phyloP scores from a whole-genome alignment of 2,888 invertebrate genomes.

The Allygus modestus region DNA sequence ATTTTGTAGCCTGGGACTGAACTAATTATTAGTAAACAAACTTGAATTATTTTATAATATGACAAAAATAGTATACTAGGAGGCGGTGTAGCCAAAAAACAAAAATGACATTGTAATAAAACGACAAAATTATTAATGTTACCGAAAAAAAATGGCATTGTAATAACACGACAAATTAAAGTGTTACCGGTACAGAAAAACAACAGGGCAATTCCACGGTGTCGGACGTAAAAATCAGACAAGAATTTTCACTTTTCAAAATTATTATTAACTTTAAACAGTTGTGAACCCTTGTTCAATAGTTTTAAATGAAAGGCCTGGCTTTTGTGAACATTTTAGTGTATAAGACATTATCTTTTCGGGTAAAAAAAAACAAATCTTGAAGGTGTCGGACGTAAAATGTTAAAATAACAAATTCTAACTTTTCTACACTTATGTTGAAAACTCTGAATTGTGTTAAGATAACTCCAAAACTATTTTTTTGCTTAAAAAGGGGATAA shows the following conservation, averaged over 20 bases:
- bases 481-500: slow-evolving; percentile 29
- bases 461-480: not conserved
- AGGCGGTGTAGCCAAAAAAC: no score
- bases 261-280: slow-evolving; percentile 16
- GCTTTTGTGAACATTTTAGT: slow-evolving; percentile 21
- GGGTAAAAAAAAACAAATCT: slow-evolving; percentile 40
- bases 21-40: no score
- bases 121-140: no score
- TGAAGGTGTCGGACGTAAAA: slow-evolving; percentile 55
- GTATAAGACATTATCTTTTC: slow-evolving; percentile 32
- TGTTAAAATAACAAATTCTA: slow-evolving; percentile 44
- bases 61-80: no score
- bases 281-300: not conserved
- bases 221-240: slow-evolving; percentile 42
- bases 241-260: slow-evolving; percentile 21
- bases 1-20: no score
- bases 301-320: slow-evolving; percentile 26
- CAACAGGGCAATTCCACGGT: slow-evolving; percentile 43
- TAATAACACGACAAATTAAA: no score
- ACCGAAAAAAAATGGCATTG: no score
- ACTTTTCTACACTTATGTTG: slow-evolving; percentile 31
- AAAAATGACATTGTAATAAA: no score
- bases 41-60: no score
- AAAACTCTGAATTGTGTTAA: slow-evolving; percentile 44
- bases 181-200: no score